Base-by-base conservation (phyloP, 2,797 vertebrate species). In the Halcyon smyrnensis region DNA sequence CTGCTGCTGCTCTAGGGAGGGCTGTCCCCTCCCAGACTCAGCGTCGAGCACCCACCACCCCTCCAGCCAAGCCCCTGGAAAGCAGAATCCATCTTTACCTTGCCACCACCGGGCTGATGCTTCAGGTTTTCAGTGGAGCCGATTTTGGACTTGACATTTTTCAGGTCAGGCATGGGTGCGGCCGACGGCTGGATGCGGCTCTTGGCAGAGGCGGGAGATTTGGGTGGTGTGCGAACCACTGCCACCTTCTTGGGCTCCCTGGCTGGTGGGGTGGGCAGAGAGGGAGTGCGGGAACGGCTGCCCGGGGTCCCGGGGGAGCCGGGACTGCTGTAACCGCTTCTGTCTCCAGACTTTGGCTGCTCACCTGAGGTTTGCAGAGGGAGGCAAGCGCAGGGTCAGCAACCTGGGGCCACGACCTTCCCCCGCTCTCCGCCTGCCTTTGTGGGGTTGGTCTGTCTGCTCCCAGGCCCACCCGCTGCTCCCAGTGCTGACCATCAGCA, bases 91-190 rank as follows among this genome's bases (percentile, higher is more conserved):
- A 1, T 12, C 13, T 78, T 97, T 98, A 99, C 99, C 99, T 98
- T 99, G 84, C 99, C 99, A 1, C 99, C 99, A 91, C 99, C 99
- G 0, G 99, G 99, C 97, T 99, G 99, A 97, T 99, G 98, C 82
- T 99, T 99, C 62, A 99, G 98, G 98, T 99, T 99, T 1, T 99
- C 99, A 0, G 98, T 99, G 79, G 99, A 99, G 86, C 99, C 99
- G 1, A 99, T 98, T 98, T 99, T 99, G 97, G 99, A 99, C 90
- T 93, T 98, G 90, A 99, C 97, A 3, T 98, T 98, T 96, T 99
- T 99, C 96, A 99, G 98, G 97, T 99, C 99, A 1, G 99, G 99
- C 98, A 99, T 97, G 89, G 98, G 97, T 6, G 98, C 98, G 0
- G 98, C 98, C 1, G 99, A 98, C 0, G 98, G 98, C 96, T 97